Base-by-base conservation (phyloP, 1,140 invertebrate species). In the Drosophila nebulosa region DNA sequence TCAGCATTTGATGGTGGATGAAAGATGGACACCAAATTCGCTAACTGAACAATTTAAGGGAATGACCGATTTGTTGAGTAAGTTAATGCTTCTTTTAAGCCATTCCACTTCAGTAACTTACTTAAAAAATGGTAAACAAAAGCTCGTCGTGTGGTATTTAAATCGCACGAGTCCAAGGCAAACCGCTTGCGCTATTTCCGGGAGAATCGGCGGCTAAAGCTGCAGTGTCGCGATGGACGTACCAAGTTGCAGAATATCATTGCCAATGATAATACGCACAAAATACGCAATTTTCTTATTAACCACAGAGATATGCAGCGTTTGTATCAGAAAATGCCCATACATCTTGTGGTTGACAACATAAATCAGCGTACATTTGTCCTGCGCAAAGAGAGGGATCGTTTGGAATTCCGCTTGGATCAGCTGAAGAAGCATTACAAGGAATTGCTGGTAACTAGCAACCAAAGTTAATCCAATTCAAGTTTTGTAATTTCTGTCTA, bases 341-440 rank as follows among this genome's bases (percentile, higher is more conserved):
- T 90, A 36, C 69, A 90, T 26, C 30, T 77, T 39, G 81, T 91
- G 7, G 81, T 85, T 14, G 90, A 91, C 22, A 90, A 91, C 18
- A 90, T 91, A 2, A 90, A 91, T 75, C 86, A 90, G 51, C 79
- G 85, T 0, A 90, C 90, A 3, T 91, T 91, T 83, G 80, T 88
- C 4, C 55, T 89, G 74, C 79, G 89, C 0, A 91, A 91, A 42
- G 88, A 91, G 51, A 75, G 86, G 1, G 90, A 91, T 80, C 89
- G 88, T 7, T 60, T 90, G 4, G 61, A 75, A 39, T 79, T 75
- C 60, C 80, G 85, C 0, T 60, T 88, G 10, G 58, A 72, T 39
- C 74, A 90, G 26, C 55, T 88, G 0, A 90, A 89, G 22, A 53
- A 71, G 22, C 59, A 62, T 14, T 88, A 83, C 36, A 83, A 60